These are phyloP conservation scores for Conus betulinus DNA, from an alignment of 1,140 invertebrate species.

Conservation along the genomic window DNA sequence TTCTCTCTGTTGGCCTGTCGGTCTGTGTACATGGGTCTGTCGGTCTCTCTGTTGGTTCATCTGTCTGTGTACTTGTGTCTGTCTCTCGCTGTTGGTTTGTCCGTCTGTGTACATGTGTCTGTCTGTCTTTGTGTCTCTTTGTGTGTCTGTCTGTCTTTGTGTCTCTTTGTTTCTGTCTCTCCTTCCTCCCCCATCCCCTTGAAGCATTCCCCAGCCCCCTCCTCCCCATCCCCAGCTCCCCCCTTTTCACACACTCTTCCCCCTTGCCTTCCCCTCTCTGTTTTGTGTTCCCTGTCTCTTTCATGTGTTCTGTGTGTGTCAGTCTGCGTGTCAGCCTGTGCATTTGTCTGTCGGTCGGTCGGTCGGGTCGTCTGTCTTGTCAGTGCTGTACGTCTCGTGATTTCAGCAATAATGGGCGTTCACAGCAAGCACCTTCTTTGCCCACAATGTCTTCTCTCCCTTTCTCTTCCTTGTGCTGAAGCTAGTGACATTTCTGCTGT, in stretches of 20 bases:
- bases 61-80: background rate
- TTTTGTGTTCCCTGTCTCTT: background rate
- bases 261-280: background rate
- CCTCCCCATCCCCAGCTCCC: too few species aligned
- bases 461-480: background rate
- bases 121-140: too few species aligned
- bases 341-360: background rate
- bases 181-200: too few species aligned
- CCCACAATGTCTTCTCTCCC: background rate
- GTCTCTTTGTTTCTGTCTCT: too few species aligned
- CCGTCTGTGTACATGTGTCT: background rate
- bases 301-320: background rate
- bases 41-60: background rate
- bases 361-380: background rate
- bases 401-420: too few species aligned
- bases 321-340: background rate
- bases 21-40: background rate
- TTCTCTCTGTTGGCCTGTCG: too few species aligned
- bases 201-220: too few species aligned
- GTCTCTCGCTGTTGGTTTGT: background rate
- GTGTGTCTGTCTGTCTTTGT: too few species aligned
- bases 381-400: background rate
- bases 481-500: too few species aligned
- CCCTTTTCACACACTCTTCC: background rate
- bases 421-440: too few species aligned